Conservation (phyloP, 2,888 invertebrate genomes). For the Adelognathus sp. region DNA sequence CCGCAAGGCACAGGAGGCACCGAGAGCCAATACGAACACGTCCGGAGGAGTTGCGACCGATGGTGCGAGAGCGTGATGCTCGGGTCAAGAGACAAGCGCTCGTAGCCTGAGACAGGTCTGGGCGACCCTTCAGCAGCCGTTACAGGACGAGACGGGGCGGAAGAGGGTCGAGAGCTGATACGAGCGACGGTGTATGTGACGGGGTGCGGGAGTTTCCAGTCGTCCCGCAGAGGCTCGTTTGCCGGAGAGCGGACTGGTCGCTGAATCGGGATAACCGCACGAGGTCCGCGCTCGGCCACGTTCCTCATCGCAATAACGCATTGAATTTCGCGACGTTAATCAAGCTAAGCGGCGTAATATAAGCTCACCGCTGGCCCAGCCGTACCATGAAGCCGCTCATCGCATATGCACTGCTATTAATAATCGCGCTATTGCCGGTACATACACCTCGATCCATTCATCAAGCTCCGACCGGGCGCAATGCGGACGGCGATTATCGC, state of each 20-base stretch:
- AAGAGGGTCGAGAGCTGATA: slow-evolving; percentile 26
- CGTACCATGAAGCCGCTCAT: slow-evolving; percentile 8
- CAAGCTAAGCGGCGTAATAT: slow-evolving; percentile 72
- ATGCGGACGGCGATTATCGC: slow-evolving; percentile 69
- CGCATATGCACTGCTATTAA: slow-evolving; percentile 36
- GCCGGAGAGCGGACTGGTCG: neutral
- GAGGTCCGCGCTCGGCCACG: slow-evolving; percentile 51
- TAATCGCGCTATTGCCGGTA: slow-evolving; percentile 54
- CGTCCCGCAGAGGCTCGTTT: slow-evolving; percentile 27
- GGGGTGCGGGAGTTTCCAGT: slow-evolving; percentile 11
- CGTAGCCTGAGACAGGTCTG: slow-evolving; percentile 10
- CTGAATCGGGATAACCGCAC: neutral
- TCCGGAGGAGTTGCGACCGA: slow-evolving; percentile 41
- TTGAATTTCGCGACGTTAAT: slow-evolving; percentile 73
- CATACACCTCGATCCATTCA: slow-evolving; percentile 73
- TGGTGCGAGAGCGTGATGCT: slow-evolving; percentile 34
- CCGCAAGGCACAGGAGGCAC: slow-evolving; percentile 46
- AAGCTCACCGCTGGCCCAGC: slow-evolving; percentile 59
- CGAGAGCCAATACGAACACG: slow-evolving; percentile 50
- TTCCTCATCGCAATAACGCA: slow-evolving; percentile 69
- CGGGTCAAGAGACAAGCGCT: slow-evolving; percentile 35
- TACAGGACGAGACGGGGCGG: too few species aligned
- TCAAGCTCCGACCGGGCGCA: slow-evolving; percentile 60
- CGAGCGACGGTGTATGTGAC: neutral
- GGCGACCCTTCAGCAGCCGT: neutral